A percentile compares a stretch with the other conserved stretches of the same genome.
These are phyloP conservation scores for Monochamus saltuarius DNA, from an alignment of 1,140 invertebrate species.

Conservation along the genomic window DNA sequence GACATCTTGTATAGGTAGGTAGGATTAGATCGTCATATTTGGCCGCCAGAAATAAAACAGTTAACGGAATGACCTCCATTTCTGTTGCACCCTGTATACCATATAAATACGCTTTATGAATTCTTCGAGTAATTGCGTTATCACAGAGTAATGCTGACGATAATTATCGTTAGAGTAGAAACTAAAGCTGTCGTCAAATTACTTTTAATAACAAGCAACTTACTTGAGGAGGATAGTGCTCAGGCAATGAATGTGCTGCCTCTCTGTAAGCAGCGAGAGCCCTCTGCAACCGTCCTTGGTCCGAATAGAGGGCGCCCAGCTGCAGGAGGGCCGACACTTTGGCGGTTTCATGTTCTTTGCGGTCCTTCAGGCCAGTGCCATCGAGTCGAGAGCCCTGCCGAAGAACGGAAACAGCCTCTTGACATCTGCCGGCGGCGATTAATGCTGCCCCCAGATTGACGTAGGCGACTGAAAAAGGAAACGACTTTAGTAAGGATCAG, in stretches of 20 bases:
- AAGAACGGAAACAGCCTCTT: conserved; percentile 82
- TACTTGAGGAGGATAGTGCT: conserved; percentile 79
- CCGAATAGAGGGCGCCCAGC: conserved; percentile 84
- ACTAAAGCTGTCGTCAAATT: not conserved
- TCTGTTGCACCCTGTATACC: no score
- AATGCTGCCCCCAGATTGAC: conserved; percentile 90
- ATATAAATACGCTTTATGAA: no score
- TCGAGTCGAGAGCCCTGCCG: conserved; percentile 80
- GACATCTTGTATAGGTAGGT: no score
- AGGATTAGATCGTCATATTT: no score
- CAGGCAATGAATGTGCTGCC: conserved; percentile 78
- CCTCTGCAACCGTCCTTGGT: conserved; percentile 79
- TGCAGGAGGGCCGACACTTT: conserved; percentile 89
- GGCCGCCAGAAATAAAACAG: no score
- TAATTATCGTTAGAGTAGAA: no score
- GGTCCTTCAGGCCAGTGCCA: conserved; percentile 84
- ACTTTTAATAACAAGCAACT: conserved; percentile 33
- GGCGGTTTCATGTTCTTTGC: conserved; percentile 84
- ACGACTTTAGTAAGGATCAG: conserved; percentile 7
- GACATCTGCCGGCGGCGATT: conserved; percentile 74
- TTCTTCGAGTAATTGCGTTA: no score
- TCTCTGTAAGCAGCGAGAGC: conserved; percentile 88
- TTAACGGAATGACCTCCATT: no score
- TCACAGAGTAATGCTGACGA: no score
- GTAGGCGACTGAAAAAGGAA: conserved; percentile 83